Base-by-base conservation (phyloP, 2,888 invertebrate species). In the Cosmopolites sordidus region DNA sequence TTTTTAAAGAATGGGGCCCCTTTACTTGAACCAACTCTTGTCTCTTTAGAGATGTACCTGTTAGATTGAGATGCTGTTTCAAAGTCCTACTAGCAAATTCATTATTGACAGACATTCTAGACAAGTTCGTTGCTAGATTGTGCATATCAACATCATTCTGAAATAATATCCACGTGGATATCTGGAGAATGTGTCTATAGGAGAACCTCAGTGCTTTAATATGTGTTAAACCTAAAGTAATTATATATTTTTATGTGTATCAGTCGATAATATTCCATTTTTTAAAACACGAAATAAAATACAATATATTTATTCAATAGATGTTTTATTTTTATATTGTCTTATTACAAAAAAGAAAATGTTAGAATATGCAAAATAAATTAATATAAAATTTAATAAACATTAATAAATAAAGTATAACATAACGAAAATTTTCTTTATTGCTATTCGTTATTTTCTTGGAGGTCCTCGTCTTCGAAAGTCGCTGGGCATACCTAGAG, bases 101-200 rank as follows among this genome's bases (percentile, higher is more conserved):
- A 41, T 66, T 66, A 53, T 72, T 58, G n/a, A 73, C 44, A 16
- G 72, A 66, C 54, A 73, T 59, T 60, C 64, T 68, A n/a, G 56
- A 61, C 16, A 69, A 46, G 27, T 53, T 49, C 44, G 67, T 59
- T 9, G 60, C 58, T 38, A 66, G 22, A 27, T 60, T 61, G 9
- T 58, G 49, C 43, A 59, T 43, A 16, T 58, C 49, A 45, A 22
- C 46, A 16, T 40, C 16, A 40, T 40, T 40, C 15, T 15, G 40
- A 16, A 16, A 81, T 96, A 0, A 62, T 79, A 41, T 88, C 92
- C 0, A 96, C 96, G 1, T 97, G 92, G 89, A 95, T 97, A 64
- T 86, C 84, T 11, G 96, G 96, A 11, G 79, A 86, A 70, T 83
- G 87, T 69, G 92, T 93, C 51, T 86, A 83, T 45, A 30, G 16